A percentile compares a stretch with the other conserved stretches of the same genome.
Conservation (phyloP, 2,888 invertebrate species). For the Tridacna crocea region DNA sequence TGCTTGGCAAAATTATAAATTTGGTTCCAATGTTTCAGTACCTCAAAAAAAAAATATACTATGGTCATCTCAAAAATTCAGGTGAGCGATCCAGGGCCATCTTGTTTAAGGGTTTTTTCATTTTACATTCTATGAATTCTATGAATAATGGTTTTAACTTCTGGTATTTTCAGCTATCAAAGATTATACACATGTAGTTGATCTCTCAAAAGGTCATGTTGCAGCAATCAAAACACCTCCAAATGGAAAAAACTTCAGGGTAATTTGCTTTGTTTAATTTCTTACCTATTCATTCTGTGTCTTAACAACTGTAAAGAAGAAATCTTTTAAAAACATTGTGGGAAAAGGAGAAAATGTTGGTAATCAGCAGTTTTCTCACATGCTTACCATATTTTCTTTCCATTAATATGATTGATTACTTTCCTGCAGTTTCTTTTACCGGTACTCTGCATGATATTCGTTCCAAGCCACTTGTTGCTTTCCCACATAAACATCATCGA, state of each 20-base stretch:
- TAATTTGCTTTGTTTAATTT: slow-evolving; percentile 6
- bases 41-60: too few species aligned
- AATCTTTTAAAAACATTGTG: not conserved
- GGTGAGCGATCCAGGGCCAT: too few species aligned
- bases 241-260: slow-evolving; percentile 49
- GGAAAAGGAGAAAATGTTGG: not conserved
- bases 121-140: not conserved
- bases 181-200: slow-evolving; percentile 95
- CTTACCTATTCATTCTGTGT: too few species aligned
- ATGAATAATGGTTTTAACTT: too few species aligned
- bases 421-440: too few species aligned
- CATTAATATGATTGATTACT: too few species aligned
- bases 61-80: too few species aligned
- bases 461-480: too few species aligned
- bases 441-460: too few species aligned
- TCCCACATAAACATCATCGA: too few species aligned
- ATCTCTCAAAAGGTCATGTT: slow-evolving; percentile 93
- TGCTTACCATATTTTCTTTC: not conserved
- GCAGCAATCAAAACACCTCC: slow-evolving; percentile 90
- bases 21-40: too few species aligned
- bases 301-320: not conserved
- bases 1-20: not conserved
- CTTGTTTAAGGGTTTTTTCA: not conserved
- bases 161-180: slow-evolving; percentile 86
- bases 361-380: not conserved